Conservation (phyloP, 2,113 vertebrate species). For the Podiceps cristatus region DNA sequence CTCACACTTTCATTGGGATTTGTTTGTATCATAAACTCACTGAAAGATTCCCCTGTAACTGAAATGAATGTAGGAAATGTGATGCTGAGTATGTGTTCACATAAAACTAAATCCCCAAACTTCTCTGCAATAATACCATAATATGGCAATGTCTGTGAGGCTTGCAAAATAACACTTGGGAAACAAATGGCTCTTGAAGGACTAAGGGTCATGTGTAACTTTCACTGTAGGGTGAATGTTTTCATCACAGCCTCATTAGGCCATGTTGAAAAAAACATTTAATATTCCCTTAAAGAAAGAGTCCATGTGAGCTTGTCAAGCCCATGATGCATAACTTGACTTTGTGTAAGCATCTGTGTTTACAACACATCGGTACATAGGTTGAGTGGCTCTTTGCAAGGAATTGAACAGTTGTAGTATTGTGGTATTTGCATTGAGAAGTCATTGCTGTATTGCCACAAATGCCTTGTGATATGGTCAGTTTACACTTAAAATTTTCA, state of each 20-base stretch:
- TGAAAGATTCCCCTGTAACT: neutral
- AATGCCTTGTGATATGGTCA: neutral
- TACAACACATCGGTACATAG: neutral
- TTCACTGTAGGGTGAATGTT: neutral
- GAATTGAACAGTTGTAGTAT: neutral
- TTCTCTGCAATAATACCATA: neutral
- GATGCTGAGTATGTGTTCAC: neutral
- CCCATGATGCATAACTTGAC: neutral
- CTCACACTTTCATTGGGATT: neutral
- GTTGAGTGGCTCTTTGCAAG: neutral
- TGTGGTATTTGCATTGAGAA: neutral
- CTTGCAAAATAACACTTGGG: neutral
- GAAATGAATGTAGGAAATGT: neutral
- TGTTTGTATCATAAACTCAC: neutral
- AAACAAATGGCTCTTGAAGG: neutral
- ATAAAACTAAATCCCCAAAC: neutral
- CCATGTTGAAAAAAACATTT: neutral
- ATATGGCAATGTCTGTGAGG: neutral
- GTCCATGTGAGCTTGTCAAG: neutral
- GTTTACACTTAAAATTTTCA: neutral
- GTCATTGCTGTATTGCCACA: neutral
- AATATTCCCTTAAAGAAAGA: neutral
- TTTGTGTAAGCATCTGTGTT: neutral
- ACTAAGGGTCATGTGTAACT: neutral
- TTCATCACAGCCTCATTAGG: neutral